phyloP scores from a whole-genome alignment of 2,888 invertebrate genomes.

The Nemotelus pantherinus region DNA sequence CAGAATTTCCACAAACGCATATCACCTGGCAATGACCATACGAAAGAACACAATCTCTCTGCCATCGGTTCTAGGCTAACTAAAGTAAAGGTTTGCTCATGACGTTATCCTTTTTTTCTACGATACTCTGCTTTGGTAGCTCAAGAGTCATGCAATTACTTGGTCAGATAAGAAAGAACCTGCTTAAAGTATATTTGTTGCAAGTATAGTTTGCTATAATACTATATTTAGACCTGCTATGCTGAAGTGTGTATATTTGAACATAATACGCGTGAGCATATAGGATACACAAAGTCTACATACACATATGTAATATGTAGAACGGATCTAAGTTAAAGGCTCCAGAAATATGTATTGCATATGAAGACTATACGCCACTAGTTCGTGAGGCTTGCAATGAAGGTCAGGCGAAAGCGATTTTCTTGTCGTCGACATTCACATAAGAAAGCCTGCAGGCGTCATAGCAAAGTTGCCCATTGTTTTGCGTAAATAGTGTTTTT shows the following conservation, averaged over 20 bases:
- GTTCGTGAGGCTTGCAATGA: not conserved
- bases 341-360: no score
- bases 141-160: slow-evolving; percentile 17
- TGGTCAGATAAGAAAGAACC: slow-evolving; percentile 2
- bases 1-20: not conserved
- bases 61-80: no score
- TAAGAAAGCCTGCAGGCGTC: not conserved
- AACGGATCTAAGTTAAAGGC: no score
- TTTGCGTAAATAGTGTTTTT: not conserved
- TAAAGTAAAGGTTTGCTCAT: not conserved
- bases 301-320: no score
- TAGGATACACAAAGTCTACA: no score
- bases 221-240: not conserved
- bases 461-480: not conserved
- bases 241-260: no score
- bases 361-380: no score
- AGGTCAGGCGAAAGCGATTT: slow-evolving; percentile 27
- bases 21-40: not conserved
- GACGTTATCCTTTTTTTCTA: slow-evolving; percentile 7
- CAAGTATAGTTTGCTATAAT: not conserved
- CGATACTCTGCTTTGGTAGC: not conserved
- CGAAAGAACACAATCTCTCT: no score
- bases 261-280: no score
- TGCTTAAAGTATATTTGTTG: not conserved
- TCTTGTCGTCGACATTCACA: not conserved